phyloP scores from a whole-genome alignment of 1,140 invertebrate species.

The Gryon sp. region DNA sequence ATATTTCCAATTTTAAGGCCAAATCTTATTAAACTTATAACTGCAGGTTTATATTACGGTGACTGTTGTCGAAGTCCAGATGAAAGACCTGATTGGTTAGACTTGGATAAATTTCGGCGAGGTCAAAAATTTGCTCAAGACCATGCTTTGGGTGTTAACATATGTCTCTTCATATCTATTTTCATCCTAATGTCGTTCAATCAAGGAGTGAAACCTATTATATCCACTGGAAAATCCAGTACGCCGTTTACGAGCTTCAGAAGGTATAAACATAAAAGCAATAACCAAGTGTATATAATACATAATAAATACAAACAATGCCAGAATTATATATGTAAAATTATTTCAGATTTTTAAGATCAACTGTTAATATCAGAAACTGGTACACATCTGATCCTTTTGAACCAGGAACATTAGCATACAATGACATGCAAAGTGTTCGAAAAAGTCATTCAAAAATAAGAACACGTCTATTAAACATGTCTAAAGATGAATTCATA shows the following conservation, averaged over 20 bases:
- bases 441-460: too few species aligned
- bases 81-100: slow-evolving; percentile 69
- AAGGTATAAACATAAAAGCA: too few species aligned
- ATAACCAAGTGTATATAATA: too few species aligned
- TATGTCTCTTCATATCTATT: slow-evolving; percentile 83
- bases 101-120: slow-evolving; percentile 77
- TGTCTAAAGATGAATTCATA: too few species aligned
- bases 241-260: slow-evolving; percentile 84
- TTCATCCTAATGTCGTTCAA: slow-evolving; percentile 83
- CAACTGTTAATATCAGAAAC: too few species aligned
- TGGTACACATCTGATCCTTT: too few species aligned
- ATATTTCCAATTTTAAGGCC: neutral
- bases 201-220: slow-evolving; percentile 82
- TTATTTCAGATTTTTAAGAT: too few species aligned
- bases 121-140: slow-evolving; percentile 84
- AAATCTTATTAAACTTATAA: slow-evolving; percentile 15
- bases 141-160: slow-evolving; percentile 82
- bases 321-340: too few species aligned
- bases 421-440: too few species aligned
- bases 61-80: slow-evolving; percentile 48
- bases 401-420: too few species aligned
- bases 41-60: slow-evolving; percentile 37
- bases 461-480: too few species aligned
- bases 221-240: slow-evolving; percentile 83
- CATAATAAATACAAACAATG: too few species aligned